Evolutionary conservation across 2,797 vertebrate genomes (phyloP).

Genomic region (Gorsachius magnificus): DNA sequence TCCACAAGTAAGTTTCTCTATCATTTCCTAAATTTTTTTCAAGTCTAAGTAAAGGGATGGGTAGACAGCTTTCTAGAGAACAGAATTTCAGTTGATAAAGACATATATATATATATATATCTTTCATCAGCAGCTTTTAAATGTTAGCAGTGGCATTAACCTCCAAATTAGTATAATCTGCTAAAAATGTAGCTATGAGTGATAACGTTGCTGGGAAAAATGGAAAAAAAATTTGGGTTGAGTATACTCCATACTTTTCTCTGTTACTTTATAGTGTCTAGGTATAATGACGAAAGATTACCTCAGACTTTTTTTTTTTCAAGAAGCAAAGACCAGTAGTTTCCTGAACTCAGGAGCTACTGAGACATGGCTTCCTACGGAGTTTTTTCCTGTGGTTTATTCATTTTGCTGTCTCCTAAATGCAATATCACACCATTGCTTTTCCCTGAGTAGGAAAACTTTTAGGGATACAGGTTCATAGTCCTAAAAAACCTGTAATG

Average conservation of each 20-base stretch:
- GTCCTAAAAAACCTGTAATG: not conserved
- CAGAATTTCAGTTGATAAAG: not conserved
- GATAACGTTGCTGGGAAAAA: not conserved
- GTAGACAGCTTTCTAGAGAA: not conserved
- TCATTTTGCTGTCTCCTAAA: not conserved
- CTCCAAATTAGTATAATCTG: not conserved
- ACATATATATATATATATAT: fast-evolving
- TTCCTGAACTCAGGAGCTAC: not conserved
- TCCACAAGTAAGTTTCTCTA: not conserved
- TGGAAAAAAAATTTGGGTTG: not conserved
- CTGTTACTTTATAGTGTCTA: not conserved
- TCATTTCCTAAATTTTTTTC: not conserved
- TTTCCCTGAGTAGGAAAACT: not conserved
- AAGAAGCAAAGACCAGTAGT: not conserved
- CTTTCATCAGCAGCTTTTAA: not conserved
- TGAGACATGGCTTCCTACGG: not conserved
- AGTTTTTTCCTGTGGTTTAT: not conserved
- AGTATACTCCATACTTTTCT: not conserved
- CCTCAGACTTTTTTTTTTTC: not conserved
- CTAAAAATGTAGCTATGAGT: not conserved
- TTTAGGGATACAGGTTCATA: not conserved
- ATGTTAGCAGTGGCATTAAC: not conserved
- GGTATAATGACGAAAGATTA: not conserved
- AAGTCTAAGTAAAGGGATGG: not conserved
- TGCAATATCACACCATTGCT: not conserved